Percentiles rank a stretch among this genome's conserved stretches.
Evolutionary conservation across 2,113 vertebrate species (phyloP).

Genomic region (Sylvia atricapilla): DNA sequence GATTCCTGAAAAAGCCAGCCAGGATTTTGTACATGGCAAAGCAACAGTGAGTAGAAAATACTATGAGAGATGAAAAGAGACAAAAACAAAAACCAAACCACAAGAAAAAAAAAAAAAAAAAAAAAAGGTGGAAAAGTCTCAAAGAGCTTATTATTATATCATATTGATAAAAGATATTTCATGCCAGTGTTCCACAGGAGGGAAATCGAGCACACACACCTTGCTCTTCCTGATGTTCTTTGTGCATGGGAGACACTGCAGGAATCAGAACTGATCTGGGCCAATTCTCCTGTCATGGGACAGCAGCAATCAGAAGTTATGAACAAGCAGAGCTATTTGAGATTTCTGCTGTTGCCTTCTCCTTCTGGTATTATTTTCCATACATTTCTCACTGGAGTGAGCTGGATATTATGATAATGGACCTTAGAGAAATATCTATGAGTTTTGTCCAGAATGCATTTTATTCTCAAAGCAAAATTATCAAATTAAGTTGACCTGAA

Average conservation of each 20-base stretch:
- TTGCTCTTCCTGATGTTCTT: neutral
- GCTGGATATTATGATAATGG: neutral
- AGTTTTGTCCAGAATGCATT: neutral
- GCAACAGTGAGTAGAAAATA: constrained; percentile 15
- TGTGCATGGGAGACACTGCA: neutral
- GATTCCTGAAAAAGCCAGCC: constrained; percentile 24
- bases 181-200: neutral
- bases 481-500: neutral
- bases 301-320: neutral
- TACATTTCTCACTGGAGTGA: neutral
- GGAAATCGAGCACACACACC: neutral
- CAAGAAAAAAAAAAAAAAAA: neutral
- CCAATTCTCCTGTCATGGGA: neutral
- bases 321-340: neutral
- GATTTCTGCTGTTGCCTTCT: neutral
- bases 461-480: neutral
- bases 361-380: neutral
- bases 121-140: neutral
- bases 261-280: neutral
- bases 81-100: neutral
- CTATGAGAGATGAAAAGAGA: neutral
- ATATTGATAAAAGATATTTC: neutral
- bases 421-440: neutral
- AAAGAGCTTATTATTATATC: neutral
- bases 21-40: neutral